Conservation (phyloP, 2,113 vertebrate genomes). For the Gila orcuttii region DNA sequence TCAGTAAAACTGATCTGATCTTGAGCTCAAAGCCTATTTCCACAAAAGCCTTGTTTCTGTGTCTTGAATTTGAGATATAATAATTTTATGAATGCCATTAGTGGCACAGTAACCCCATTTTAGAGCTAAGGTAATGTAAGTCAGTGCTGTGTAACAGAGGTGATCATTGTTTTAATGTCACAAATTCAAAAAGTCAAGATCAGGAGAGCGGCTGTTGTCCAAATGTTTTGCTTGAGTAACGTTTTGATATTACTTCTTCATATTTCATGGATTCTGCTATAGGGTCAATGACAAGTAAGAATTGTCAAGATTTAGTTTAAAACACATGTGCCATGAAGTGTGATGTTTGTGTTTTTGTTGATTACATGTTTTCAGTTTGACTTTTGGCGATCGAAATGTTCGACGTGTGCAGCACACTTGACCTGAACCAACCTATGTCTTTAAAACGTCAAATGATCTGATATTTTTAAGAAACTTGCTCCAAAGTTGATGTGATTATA, state of each 20-base stretch:
- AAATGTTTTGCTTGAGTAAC: neutral
- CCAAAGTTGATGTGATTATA: too few species aligned
- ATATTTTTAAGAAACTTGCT: too few species aligned
- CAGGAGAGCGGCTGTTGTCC: slow-evolving; percentile 29
- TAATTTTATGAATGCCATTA: neutral
- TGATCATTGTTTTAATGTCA: slow-evolving; percentile 55
- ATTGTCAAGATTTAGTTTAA: neutral
- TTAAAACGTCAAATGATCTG: neutral
- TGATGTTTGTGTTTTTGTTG: too few species aligned
- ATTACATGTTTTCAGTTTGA: neutral
- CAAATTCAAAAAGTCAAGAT: slow-evolving; percentile 58
- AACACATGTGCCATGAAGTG: neutral
- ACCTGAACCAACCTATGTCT: too few species aligned
- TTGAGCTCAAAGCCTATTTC: neutral
- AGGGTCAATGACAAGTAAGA: neutral
- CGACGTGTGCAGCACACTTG: too few species aligned
- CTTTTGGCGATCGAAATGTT: neutral
- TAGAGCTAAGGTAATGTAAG: slow-evolving; percentile 19
- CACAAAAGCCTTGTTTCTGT: neutral
- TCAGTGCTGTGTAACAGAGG: slow-evolving; percentile 64
- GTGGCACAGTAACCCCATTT: slow-evolving; percentile 13
- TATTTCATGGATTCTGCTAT: neutral
- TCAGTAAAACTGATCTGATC: neutral
- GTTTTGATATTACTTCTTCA: neutral
- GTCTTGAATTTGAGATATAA: neutral